Percentiles rank a stretch among this genome's conserved stretches.
These are phyloP conservation scores for Polyodon spathula DNA, from an alignment of 2,113 vertebrate species.

Conservation along the genomic window DNA sequence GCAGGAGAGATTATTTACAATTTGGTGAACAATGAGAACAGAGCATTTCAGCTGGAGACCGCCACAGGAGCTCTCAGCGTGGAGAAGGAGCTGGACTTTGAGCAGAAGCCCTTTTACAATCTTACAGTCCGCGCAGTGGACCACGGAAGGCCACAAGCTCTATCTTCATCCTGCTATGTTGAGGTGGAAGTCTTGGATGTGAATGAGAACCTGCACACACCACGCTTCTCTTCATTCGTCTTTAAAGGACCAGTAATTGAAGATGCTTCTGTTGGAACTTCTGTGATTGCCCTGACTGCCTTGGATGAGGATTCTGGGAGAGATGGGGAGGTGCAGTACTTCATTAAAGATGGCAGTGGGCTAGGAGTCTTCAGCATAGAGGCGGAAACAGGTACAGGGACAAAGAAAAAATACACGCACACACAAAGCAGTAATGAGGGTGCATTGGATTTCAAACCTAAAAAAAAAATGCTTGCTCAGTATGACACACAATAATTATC, in stretches of 20 bases:
- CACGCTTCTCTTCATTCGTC: slow-evolving; percentile 73
- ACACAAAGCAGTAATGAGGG: not conserved
- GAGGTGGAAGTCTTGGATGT: slow-evolving; percentile 81
- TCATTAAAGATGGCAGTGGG: slow-evolving; percentile 76
- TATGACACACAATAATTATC: slow-evolving; percentile 10
- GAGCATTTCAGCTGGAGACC: slow-evolving; percentile 69
- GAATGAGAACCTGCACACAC: slow-evolving; percentile 83
- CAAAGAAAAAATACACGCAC: not conserved
- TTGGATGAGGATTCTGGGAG: slow-evolving; percentile 71
- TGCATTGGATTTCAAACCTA: not conserved
- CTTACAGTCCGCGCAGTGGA: slow-evolving; percentile 79
- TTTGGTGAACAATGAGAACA: slow-evolving; percentile 61
- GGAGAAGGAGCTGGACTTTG: slow-evolving; percentile 85
- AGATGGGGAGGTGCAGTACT: slow-evolving; percentile 81
- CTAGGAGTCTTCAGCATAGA: slow-evolving; percentile 75
- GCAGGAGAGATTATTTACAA: slow-evolving; percentile 74
- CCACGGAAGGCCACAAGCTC: slow-evolving; percentile 67
- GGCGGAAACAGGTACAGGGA: slow-evolving; percentile 89
- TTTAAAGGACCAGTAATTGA: slow-evolving; percentile 72
- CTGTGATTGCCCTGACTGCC: slow-evolving; percentile 63
- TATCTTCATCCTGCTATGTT: slow-evolving; percentile 76
- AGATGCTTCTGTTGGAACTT: slow-evolving; percentile 66
- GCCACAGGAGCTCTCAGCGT: slow-evolving; percentile 69
- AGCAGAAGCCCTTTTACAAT: slow-evolving; percentile 71
- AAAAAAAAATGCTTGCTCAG: slow-evolving; percentile 9